phyloP scores from a whole-genome alignment of 1,140 invertebrate genomes.

The Leptinotarsa defecta region DNA sequence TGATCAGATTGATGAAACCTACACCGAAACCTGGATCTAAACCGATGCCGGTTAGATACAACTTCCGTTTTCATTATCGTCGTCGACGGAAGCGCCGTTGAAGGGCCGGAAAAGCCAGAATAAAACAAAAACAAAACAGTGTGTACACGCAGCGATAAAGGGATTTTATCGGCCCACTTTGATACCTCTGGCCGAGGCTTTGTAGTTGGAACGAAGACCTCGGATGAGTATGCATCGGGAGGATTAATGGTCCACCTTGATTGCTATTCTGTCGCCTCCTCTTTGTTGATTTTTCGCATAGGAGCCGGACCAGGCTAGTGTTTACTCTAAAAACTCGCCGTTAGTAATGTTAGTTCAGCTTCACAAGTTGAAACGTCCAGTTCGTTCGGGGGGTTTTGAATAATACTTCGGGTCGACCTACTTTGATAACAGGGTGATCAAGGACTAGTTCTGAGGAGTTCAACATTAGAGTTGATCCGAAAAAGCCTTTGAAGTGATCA shows the following conservation, averaged over 20 bases:
- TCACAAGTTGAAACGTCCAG: not conserved
- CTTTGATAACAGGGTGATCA: not conserved
- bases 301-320: not conserved
- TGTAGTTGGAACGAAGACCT: not conserved
- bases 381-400: not conserved
- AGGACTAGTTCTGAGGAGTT: no score
- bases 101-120: not conserved
- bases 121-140: not conserved
- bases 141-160: not conserved
- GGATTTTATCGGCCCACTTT: slow-evolving; percentile 1
- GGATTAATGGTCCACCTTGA: slow-evolving; percentile 5
- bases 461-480: no score
- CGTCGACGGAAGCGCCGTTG: not conserved
- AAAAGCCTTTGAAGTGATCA: no score
- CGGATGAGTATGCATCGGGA: not conserved
- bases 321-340: not conserved
- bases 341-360: not conserved
- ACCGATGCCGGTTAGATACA: no score
- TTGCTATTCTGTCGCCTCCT: not conserved
- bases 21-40: no score
- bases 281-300: slow-evolving; percentile 1
- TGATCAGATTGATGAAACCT: no score
- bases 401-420: not conserved
- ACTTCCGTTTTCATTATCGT: no score
- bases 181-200: not conserved